Conservation (phyloP, 2,797 vertebrate species). For the Sternotherus odoratus region DNA sequence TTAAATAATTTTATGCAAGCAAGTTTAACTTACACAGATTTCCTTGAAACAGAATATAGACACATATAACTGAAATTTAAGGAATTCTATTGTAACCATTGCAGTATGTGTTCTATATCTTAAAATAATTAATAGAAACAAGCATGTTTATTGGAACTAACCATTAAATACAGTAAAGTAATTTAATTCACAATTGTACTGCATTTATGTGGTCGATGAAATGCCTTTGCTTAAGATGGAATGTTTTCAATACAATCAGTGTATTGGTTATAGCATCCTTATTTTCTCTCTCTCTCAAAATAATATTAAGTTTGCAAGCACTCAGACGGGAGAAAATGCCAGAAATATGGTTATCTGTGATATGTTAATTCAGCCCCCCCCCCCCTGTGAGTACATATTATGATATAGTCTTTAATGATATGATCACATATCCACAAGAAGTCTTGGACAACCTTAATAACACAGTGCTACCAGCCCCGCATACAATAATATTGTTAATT, state of each 20-base stretch:
- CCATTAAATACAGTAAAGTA: slow-evolving; percentile 20
- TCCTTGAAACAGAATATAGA: background rate
- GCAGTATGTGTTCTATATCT: background rate
- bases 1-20: slow-evolving; percentile 21
- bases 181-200: slow-evolving; percentile 27
- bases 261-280: background rate
- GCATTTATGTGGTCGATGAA: background rate
- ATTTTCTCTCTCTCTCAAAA: background rate
- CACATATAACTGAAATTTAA: background rate
- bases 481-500: background rate
- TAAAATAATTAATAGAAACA: slow-evolving; percentile 33
- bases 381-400: background rate
- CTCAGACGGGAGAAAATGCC: background rate
- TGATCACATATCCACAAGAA: background rate
- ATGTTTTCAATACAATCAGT: background rate
- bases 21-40: slow-evolving; percentile 14
- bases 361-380: background rate
- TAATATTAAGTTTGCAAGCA: too few species aligned
- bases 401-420: background rate
- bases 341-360: background rate
- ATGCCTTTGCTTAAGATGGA: background rate
- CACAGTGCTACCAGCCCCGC: background rate
- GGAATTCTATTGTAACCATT: background rate
- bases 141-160: slow-evolving; percentile 13
- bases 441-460: background rate